Base-by-base conservation (phyloP, 2,888 invertebrate species). In the Perizoma flavofasciatum region DNA sequence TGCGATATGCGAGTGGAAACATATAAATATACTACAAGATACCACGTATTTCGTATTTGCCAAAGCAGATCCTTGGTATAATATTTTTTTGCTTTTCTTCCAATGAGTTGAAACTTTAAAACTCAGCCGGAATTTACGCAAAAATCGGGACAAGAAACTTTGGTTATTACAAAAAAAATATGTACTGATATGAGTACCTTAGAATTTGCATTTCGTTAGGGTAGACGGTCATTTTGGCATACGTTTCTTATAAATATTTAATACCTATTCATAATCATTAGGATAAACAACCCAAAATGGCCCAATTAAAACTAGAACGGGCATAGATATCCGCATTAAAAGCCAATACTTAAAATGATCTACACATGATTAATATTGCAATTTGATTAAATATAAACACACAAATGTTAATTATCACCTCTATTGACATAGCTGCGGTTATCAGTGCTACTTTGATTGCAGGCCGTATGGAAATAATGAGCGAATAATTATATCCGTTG, bases 371-470 rank as follows among this genome's bases (percentile, higher is more conserved):
- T 37, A 37, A 22, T 37, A 37, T 55, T 71, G 72, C 77, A 75
- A 66, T 74, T 69, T 59, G 67, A 73, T 73, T 71, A 74, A 73
- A 74, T 69, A 69, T 77, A 77, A 75, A 78, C 71, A 76, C 60
- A 67, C 37, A 22, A 74, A 71, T 74, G 73, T 75, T 83, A 83
- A 67, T 44, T 71, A 77, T 78, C 80, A 79, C 75, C 78, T 77
- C 72, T 61, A 73, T 58, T 78, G 77, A 77, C 78, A 75, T 69
- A 59, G 41, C 48, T 22, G 60, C 59, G 52, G 68, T 74, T 81
- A 81, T 81, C 79, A 77, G 69, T 69, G 74, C 74, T 72, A 77
- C 74, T 75, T 71, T 75, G 79, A 78, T 80, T 76, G 56, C 62
- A 65, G 45, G 7, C 52, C 39, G 47, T 49, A 57, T 37, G 49